These are phyloP conservation scores for Turnix velox DNA, from an alignment of 2,113 vertebrate genomes.

Conservation along the genomic window DNA sequence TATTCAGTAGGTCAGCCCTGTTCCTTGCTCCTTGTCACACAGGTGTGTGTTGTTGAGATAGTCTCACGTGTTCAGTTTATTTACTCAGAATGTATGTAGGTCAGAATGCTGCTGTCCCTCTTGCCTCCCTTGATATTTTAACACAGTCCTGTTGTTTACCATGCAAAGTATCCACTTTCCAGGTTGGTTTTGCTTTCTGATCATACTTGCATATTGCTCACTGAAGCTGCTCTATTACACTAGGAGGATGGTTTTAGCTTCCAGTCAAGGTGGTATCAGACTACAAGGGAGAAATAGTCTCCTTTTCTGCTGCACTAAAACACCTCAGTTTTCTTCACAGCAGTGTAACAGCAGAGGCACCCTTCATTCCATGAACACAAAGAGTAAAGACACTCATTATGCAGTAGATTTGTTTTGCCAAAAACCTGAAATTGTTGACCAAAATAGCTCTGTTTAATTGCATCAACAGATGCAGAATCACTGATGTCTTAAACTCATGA, in stretches of 20 bases:
- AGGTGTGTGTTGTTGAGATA: not conserved
- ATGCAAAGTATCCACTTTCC: not conserved
- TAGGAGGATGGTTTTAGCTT: not conserved
- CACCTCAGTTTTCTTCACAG: not conserved
- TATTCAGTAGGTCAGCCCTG: not conserved
- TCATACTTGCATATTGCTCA: not conserved
- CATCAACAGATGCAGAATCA: not conserved
- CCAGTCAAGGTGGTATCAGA: not conserved
- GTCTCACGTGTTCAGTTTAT: not conserved
- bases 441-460: not conserved
- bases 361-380: not conserved
- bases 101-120: not conserved
- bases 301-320: not conserved
- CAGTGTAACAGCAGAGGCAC: not conserved
- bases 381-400: not conserved
- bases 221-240: not conserved
- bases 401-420: accelerated
- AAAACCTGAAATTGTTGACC: not conserved
- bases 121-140: not conserved
- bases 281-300: not conserved
- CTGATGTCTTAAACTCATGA: not conserved
- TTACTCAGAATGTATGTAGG: not conserved
- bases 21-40: not conserved
- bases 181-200: not conserved
- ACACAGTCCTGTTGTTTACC: not conserved